Percentiles rank a stretch among this genome's conserved stretches.
Conservation (phyloP, 2,113 vertebrate species). For the Telmatochromis brichardi region DNA sequence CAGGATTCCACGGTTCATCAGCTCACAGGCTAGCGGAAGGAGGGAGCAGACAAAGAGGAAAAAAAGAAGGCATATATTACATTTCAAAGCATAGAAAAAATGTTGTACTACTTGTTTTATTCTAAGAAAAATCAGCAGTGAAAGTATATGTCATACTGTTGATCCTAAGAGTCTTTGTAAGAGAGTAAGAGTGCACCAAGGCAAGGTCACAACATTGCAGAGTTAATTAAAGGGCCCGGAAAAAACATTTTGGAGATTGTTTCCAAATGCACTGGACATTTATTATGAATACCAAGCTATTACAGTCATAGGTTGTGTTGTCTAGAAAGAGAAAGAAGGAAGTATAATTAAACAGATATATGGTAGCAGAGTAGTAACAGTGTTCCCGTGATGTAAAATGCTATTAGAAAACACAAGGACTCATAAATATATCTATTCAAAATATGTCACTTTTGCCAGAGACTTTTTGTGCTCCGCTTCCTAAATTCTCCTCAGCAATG, state of each 20-base stretch:
- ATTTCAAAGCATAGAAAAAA: background rate
- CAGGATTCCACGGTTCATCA: conserved; percentile 98
- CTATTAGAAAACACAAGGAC: background rate
- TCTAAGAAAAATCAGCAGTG: background rate
- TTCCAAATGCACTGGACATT: background rate
- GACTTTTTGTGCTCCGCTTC: background rate
- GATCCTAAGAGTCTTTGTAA: background rate
- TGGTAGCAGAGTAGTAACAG: background rate
- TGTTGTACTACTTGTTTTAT: background rate
- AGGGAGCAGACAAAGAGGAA: background rate
- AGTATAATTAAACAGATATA: background rate
- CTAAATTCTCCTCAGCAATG: background rate
- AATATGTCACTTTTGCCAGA: background rate
- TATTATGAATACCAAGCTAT: background rate
- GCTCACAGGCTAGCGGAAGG: conserved; percentile 84
- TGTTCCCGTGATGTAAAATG: background rate
- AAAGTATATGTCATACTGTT: background rate
- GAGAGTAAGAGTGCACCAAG: background rate
- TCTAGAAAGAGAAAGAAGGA: background rate
- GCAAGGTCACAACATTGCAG: background rate
- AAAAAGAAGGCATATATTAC: background rate
- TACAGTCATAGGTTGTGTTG: background rate
- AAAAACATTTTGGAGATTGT: background rate
- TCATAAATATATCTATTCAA: background rate
- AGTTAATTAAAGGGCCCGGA: background rate